A percentile compares a stretch with the other conserved stretches of the same genome.
Evolutionary conservation across 2,888 invertebrate species (phyloP).

Genomic region (Cyclophora albipunctata): DNA sequence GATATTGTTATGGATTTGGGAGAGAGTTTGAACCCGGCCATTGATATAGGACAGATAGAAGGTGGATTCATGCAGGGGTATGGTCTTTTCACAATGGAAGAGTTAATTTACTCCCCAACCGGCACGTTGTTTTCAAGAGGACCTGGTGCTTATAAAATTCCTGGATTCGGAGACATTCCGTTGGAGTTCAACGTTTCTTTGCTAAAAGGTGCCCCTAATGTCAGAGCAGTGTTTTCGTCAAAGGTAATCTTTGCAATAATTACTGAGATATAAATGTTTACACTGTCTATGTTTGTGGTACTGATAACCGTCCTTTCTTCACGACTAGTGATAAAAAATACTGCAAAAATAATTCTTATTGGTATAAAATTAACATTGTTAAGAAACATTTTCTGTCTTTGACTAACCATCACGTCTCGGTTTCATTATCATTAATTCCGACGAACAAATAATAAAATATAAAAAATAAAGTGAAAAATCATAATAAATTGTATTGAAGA

Average conservation of each 20-base stretch:
- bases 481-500: too few species aligned
- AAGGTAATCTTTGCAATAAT: constrained; percentile 78
- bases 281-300: too few species aligned
- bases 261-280: background rate
- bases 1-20: constrained; percentile 99
- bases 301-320: too few species aligned
- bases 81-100: constrained; percentile 93
- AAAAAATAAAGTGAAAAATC: too few species aligned
- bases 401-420: too few species aligned
- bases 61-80: constrained; percentile 97
- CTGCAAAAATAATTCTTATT: too few species aligned
- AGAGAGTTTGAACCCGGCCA: constrained; percentile 95
- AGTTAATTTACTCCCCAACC: constrained; percentile 88
- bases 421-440: too few species aligned
- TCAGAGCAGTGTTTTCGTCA: constrained; percentile 94
- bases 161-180: constrained; percentile 94
- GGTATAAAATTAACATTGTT: too few species aligned
- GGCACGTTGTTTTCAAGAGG: constrained; percentile 90
- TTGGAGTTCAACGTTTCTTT: constrained; percentile 93
- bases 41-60: constrained; percentile 97
- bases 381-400: too few species aligned
- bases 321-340: too few species aligned
- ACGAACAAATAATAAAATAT: too few species aligned
- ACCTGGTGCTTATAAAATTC: constrained; percentile 95
- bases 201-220: constrained; percentile 92